These are phyloP conservation scores for Hesperia comma DNA, from an alignment of 2,888 invertebrate genomes.

Conservation along the genomic window DNA sequence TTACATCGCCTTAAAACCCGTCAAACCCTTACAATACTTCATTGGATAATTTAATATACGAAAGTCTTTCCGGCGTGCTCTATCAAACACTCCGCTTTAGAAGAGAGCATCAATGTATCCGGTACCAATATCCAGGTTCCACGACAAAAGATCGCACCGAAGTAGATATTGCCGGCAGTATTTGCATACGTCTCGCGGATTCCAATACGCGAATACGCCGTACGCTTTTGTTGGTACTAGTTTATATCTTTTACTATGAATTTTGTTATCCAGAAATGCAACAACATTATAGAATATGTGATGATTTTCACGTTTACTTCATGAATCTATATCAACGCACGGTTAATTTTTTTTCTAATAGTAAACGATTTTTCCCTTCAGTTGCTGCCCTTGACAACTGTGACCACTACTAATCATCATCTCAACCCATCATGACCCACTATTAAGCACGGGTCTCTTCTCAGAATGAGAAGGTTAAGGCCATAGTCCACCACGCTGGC, in stretches of 20 bases:
- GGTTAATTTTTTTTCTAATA: no score
- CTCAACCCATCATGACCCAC: no score
- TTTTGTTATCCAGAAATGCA: neutral
- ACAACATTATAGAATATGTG: neutral
- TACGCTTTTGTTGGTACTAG: neutral
- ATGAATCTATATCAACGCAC: no score
- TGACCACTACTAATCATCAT: no score
- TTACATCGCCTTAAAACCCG: neutral
- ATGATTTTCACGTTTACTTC: no score
- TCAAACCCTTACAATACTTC: neutral
- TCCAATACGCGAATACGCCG: conserved; percentile 12
- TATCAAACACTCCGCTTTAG: conserved; percentile 7
- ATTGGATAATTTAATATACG: neutral
- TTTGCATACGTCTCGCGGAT: conserved; percentile 3
- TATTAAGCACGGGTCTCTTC: no score
- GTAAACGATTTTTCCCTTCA: no score
- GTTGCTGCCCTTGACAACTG: no score
- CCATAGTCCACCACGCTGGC: no score
- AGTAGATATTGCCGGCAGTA: conserved; percentile 11
- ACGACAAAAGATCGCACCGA: conserved; percentile 8
- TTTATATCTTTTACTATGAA: neutral
- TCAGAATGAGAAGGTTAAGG: no score
- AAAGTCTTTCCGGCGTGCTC: neutral
- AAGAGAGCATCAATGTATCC: conserved; percentile 19
- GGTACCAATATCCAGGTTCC: conserved; percentile 8